phyloP scores from a whole-genome alignment of 2,888 invertebrate species.

The Erannis defoliaria region DNA sequence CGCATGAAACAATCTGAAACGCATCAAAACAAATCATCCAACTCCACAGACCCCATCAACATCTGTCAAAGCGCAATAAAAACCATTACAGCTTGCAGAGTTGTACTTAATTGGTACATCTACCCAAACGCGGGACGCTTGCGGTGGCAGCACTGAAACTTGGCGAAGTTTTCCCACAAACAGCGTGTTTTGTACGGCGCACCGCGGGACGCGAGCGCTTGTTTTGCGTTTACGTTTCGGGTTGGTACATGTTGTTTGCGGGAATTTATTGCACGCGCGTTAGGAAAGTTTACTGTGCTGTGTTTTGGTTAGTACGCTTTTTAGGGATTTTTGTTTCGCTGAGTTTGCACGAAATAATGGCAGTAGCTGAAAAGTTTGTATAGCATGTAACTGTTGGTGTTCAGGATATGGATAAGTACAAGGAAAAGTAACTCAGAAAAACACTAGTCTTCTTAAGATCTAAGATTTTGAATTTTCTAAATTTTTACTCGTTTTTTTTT shows the following conservation, averaged over 20 bases:
- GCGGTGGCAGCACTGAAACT: slow-evolving; percentile 17
- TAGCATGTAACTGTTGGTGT: background rate
- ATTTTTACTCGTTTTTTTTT: too few relatives aligned
- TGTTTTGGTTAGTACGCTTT: slow-evolving; percentile 12
- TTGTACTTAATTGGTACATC: slow-evolving; percentile 24
- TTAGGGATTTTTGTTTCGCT: background rate
- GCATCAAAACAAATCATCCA: slow-evolving; percentile 10
- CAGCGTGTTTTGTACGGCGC: slow-evolving; percentile 32
- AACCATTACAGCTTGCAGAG: slow-evolving; percentile 22
- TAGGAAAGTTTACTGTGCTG: slow-evolving; percentile 25
- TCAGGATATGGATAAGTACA: background rate
- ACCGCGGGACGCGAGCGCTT: slow-evolving; percentile 27
- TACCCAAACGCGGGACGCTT: slow-evolving; percentile 11
- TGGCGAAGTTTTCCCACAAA: slow-evolving; percentile 50
- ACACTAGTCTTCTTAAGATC: too few relatives aligned
- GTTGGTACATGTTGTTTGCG: slow-evolving; percentile 33
- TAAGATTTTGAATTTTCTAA: too few relatives aligned
- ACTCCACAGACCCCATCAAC: slow-evolving; percentile 5
- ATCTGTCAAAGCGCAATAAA: slow-evolving; percentile 30
- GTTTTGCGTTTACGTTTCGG: slow-evolving; percentile 31
- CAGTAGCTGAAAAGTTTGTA: background rate
- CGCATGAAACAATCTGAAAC: background rate
- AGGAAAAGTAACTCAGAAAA: background rate
- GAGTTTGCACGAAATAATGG: background rate
- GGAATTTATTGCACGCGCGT: slow-evolving; percentile 31